Evolutionary conservation across 2,797 vertebrate genomes (phyloP).

Genomic region (Iguana delicatissima): DNA sequence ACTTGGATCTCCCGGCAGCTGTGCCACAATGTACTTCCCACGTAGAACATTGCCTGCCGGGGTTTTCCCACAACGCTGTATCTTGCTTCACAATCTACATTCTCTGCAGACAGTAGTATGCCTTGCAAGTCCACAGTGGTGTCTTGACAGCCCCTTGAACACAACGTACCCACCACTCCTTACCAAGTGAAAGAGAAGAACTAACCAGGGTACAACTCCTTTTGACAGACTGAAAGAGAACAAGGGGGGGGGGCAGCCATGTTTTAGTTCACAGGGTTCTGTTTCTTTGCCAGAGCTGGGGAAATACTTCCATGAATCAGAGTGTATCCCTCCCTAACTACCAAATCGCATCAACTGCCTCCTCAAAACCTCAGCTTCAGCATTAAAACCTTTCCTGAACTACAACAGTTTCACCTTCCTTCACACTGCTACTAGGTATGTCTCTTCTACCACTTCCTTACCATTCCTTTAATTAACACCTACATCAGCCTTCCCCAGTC

Average conservation of each 20-base stretch:
- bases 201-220: background rate
- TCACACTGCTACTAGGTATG: background rate
- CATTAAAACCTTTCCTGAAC: background rate
- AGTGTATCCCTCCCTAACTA: background rate
- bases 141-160: background rate
- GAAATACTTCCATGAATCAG: background rate
- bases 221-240: background rate
- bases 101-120: background rate
- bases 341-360: background rate
- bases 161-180: background rate
- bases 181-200: background rate
- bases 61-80: slow-evolving; percentile 8
- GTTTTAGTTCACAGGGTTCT: background rate
- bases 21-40: slow-evolving; percentile 19
- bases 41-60: slow-evolving; percentile 17
- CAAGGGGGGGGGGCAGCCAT: background rate
- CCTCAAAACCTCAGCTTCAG: background rate
- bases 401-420: background rate
- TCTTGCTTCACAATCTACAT: slow-evolving; percentile 10
- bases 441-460: background rate
- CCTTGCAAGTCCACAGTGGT: background rate
- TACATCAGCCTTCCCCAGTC: background rate
- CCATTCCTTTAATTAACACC: background rate
- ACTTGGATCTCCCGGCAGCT: slow-evolving; percentile 25
- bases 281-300: background rate